Evolutionary conservation across 2,888 invertebrate genomes (phyloP).

Genomic region (Drosophila helvetica): DNA sequence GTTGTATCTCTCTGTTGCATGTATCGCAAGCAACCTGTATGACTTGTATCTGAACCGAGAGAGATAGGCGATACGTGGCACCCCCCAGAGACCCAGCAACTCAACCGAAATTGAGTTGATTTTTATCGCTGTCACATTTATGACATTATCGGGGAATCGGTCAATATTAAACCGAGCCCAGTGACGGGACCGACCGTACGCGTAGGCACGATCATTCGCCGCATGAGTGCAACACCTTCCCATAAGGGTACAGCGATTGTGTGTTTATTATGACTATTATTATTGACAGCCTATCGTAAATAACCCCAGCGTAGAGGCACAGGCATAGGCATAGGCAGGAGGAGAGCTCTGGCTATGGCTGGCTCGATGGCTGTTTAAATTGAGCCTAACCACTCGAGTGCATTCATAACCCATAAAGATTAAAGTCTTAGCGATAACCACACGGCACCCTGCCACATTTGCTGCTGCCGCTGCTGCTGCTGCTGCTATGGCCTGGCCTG

Average conservation of each 20-base stretch:
- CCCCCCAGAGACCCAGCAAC: conserved; percentile 15
- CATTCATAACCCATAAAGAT: conserved; percentile 73
- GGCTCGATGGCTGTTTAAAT: conserved; percentile 58
- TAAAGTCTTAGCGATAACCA: conserved; percentile 68
- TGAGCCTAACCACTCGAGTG: conserved; percentile 73
- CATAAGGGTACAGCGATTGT: conserved; percentile 52
- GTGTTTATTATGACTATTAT: conserved; percentile 69
- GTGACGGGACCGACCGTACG: neutral
- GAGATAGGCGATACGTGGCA: neutral
- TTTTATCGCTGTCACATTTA: conserved; percentile 81
- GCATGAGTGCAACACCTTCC: conserved; percentile 56
- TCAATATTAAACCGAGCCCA: conserved; percentile 70
- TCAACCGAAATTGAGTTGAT: conserved; percentile 62
- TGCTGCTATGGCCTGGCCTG: neutral
- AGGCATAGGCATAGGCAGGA: neutral
- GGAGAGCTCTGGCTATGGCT: too few species aligned
- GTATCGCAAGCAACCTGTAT: conserved; percentile 52
- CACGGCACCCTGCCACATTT: conserved; percentile 17
- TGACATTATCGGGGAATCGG: conserved; percentile 74
- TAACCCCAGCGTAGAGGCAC: conserved; percentile 39
- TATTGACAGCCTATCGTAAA: conserved; percentile 69
- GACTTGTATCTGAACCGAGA: conserved; percentile 21
- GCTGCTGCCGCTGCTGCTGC: conserved; percentile 7
- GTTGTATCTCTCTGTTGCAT: conserved; percentile 34
- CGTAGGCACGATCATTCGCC: conserved; percentile 33